phyloP scores from a whole-genome alignment of 2,113 vertebrate species.

The Phylloscopus trochiloides region DNA sequence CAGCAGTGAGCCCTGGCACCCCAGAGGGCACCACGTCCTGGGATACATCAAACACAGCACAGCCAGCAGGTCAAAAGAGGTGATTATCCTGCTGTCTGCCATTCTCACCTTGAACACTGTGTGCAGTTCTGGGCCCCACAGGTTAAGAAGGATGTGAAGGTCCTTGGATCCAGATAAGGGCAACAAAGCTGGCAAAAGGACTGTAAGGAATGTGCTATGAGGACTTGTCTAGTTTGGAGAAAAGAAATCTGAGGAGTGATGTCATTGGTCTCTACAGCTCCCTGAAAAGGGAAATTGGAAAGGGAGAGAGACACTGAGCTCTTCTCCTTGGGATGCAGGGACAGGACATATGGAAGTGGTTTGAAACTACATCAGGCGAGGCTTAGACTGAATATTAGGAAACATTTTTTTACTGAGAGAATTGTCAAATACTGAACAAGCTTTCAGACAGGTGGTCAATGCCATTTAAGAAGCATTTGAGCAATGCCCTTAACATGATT shows the following conservation, averaged over 20 bases:
- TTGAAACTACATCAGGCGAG: not conserved
- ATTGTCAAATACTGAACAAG: not conserved
- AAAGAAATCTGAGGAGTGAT: not conserved
- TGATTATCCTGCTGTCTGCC: not conserved
- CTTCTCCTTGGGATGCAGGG: not conserved
- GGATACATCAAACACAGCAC: not conserved
- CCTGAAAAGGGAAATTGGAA: not conserved
- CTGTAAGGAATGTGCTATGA: not conserved
- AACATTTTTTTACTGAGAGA: not conserved
- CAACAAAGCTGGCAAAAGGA: not conserved
- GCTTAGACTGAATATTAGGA: not conserved
- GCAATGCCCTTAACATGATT: not conserved
- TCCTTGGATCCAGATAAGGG: not conserved
- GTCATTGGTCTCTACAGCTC: not conserved
- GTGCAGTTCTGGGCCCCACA: not conserved
- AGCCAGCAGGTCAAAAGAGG: not conserved
- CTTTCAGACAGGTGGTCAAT: not conserved
- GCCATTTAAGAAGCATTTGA: not conserved
- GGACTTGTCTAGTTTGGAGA: not conserved
- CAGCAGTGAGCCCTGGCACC: not conserved
- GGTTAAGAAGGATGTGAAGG: not conserved
- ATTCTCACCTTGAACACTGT: not conserved
- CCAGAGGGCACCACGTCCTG: not conserved
- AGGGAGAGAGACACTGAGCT: not conserved
- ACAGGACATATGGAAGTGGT: not conserved